Evolutionary conservation across 2,888 invertebrate genomes (phyloP), one percentile per base, ranked within the genome.

Genomic region (Plagodis dolabraria): DNA sequence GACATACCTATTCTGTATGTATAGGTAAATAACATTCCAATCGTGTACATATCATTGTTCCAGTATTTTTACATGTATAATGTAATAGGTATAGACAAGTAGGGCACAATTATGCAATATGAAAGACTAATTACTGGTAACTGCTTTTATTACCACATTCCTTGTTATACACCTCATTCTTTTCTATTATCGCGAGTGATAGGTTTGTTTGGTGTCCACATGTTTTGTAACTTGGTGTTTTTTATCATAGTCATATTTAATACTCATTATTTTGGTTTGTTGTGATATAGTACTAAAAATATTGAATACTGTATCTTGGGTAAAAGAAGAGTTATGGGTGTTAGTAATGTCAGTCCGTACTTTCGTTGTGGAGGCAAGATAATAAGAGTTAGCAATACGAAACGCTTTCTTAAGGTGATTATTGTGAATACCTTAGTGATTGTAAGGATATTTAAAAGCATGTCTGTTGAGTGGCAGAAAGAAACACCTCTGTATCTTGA

Each of bases 1-100:
- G 33, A 35, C 33, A 45, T 12, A 46, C 36, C 33, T 49, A 22
- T n/a, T 10, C n/a, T 34, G 35, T 38, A 34, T 50, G 0, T 6
- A 46, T 47, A 53, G 36, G n/a, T 46, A 42, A 5, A 35, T 33
- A 11, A 22, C 53, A 47, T 34, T 34, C 34, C 47, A 47, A 35
- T 47, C 33, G 38, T 47, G 22, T 7, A 22, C 35, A 45, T 52
- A 44, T 52, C 45, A 49, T 53, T 53, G 49, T 44, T 22, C 48
- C 35, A 12, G 35, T 38, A 54, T 50, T 42, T 46, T 34, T 6
- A 33, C 7, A 52, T 52, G 11, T 49, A 49, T 58, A 50, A 53
- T 49, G 53, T 12, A 48, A 40, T 34, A 49, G 10, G 9, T 45
- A 46, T 22, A 8, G 53, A 50, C 53, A 47, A 33, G 12, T 54